These are phyloP conservation scores for Suricata suricatta DNA, from an alignment of 2,113 vertebrate genomes.

Conservation along the genomic window DNA sequence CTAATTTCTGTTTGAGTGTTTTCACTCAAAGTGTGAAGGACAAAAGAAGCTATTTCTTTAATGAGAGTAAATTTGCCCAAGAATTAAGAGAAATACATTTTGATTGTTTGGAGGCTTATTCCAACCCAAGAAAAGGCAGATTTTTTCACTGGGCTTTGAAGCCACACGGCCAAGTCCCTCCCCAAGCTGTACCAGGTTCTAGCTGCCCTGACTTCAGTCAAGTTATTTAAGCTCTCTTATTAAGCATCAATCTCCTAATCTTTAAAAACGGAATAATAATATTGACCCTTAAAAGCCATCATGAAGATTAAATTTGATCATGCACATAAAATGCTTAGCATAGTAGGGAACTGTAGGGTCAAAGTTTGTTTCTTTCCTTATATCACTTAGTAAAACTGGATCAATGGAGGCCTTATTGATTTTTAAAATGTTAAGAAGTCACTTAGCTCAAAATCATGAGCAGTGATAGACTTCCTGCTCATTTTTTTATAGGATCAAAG, in stretches of 20 bases:
- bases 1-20: not conserved
- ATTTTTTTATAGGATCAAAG: not conserved
- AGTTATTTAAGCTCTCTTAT: constrained; percentile 46
- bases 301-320: constrained; percentile 23
- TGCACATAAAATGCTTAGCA: not conserved
- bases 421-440: constrained; percentile 45
- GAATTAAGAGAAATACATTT: constrained; percentile 23
- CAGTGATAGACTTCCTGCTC: not conserved
- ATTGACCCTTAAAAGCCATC: constrained; percentile 44
- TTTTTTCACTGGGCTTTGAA: not conserved
- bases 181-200: not conserved
- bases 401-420: not conserved
- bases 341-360: not conserved
- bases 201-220: not conserved
- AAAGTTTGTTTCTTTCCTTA: not conserved
- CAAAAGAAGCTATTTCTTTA: not conserved
- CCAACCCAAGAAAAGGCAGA: not conserved
- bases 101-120: constrained; percentile 9
- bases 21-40: not conserved
- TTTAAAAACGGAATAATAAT: constrained; percentile 38
- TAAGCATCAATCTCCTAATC: constrained; percentile 57
- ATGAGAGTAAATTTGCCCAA: constrained; percentile 1
- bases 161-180: not conserved
- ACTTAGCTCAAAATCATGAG: constrained; percentile 35
- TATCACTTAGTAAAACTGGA: constrained; percentile 7